Conservation (phyloP, 2,888 invertebrate species). For the Thecophora atra region DNA sequence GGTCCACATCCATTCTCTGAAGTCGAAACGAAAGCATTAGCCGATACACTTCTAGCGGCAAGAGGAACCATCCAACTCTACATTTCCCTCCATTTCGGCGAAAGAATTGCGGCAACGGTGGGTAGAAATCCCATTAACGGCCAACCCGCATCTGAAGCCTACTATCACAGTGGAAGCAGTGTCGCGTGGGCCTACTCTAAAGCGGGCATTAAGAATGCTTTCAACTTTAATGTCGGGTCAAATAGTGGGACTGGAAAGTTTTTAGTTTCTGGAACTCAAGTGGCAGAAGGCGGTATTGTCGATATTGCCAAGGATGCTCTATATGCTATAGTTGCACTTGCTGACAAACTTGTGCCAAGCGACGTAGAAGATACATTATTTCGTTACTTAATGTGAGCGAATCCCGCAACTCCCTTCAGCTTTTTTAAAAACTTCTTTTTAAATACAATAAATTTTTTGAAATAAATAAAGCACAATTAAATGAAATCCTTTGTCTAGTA, state of each 20-base stretch:
- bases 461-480: no score
- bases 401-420: no score
- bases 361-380: no score
- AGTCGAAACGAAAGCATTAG: not conserved
- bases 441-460: no score
- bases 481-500: no score
- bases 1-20: not conserved
- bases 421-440: no score
- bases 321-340: no score
- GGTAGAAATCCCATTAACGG: not conserved
- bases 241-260: no score
- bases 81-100: not conserved
- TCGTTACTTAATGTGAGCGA: no score
- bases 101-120: not conserved
- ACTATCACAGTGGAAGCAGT: not conserved
- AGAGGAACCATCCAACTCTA: not conserved
- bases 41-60: not conserved
- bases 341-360: no score
- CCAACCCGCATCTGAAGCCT: not conserved
- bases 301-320: no score
- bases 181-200: not conserved
- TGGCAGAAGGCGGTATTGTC: no score
- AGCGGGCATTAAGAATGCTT: not conserved
- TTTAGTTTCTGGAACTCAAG: not conserved
- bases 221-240: not conserved